Evolutionary conservation across 2,888 invertebrate genomes (phyloP).

Genomic region (Elegia similella): DNA sequence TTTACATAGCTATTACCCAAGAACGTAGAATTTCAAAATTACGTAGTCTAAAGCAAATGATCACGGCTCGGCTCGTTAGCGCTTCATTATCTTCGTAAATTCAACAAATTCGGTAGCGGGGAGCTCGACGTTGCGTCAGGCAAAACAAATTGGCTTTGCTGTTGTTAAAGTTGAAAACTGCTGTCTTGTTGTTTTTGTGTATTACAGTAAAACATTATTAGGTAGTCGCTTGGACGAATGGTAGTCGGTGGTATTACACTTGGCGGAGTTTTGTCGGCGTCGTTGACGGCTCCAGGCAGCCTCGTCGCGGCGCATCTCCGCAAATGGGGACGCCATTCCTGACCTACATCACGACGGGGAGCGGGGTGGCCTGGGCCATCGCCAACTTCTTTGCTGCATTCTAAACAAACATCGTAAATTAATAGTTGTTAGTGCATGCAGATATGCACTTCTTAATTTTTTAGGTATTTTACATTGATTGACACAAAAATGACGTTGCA

Average conservation of each 20-base stretch:
- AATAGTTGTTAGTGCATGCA: conserved; percentile 25
- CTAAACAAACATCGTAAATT: conserved; percentile 35
- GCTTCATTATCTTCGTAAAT: conserved; percentile 22
- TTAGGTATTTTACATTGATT: background rate
- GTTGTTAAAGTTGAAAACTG: no score
- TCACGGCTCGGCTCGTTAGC: conserved; percentile 12
- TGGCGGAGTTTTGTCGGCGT: conserved; percentile 31
- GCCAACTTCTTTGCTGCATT: conserved; percentile 56
- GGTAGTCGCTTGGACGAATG: no score
- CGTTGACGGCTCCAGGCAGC: conserved; percentile 22
- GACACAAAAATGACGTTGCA: background rate
- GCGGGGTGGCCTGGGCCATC: conserved; percentile 59
- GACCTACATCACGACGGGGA: conserved; percentile 68
- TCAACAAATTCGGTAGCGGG: conserved; percentile 9
- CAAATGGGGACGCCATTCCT: conserved; percentile 60
- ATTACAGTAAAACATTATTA: no score
- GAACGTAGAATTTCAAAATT: conserved; percentile 15
- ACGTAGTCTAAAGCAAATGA: conserved; percentile 10
- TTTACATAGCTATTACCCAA: background rate
- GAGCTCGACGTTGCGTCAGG: conserved; percentile 37
- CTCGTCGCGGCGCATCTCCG: conserved; percentile 38
- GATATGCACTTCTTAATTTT: background rate
- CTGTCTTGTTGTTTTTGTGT: conserved; percentile 32
- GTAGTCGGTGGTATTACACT: no score
- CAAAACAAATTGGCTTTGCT: conserved; percentile 49